Conservation (phyloP, 2,888 invertebrate genomes). For the Salticus scenicus region DNA sequence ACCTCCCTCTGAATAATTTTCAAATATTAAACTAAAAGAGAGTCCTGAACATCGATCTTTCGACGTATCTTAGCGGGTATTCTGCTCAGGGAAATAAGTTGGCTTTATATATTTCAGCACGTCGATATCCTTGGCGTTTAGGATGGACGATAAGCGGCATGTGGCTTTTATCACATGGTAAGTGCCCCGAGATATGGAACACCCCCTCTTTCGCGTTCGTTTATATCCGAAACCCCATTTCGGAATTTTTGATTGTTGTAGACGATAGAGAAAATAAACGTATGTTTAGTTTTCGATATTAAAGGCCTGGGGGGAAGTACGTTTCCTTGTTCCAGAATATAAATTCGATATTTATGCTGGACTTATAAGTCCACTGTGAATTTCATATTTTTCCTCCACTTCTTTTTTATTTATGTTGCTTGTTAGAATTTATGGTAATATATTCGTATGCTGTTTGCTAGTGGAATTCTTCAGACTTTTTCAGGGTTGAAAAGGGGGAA, state of each 20-base stretch:
- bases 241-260: not conserved
- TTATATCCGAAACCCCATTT: not conserved
- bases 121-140: not conserved
- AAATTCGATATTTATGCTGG: no score
- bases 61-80: not conserved
- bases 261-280: not conserved
- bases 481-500: no score
- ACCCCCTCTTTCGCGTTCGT: not conserved
- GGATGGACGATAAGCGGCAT: not conserved
- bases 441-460: no score
- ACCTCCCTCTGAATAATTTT: not conserved
- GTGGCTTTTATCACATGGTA: not conserved
- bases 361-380: no score
- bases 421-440: no score
- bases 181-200: not conserved
- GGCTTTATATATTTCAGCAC: not conserved
- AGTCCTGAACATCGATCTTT: not conserved
- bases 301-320: no score
- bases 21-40: not conserved
- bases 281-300: no score
- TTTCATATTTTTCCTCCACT: no score
- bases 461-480: no score
- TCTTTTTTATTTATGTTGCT: no score
- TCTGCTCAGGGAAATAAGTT: not conserved
- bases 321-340: no score